These are phyloP conservation scores for Bubo bubo DNA, from an alignment of 2,113 vertebrate genomes.

Conservation along the genomic window DNA sequence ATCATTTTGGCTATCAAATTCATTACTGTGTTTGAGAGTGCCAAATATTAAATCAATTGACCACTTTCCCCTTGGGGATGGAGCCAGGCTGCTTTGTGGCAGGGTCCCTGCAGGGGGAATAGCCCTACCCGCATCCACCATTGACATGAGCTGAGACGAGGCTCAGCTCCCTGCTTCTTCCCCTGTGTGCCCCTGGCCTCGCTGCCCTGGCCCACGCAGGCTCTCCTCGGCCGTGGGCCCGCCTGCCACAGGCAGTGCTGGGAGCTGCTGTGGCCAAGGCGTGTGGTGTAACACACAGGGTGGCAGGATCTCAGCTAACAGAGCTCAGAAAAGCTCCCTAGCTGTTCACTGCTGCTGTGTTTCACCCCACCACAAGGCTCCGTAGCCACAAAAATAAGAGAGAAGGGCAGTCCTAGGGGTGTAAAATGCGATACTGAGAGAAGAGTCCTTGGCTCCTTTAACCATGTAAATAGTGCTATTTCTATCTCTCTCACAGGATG, in stretches of 20 bases:
- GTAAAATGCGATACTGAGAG: neutral
- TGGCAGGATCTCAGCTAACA: neutral
- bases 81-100: neutral
- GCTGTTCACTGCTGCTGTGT: neutral
- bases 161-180: neutral
- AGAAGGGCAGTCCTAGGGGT: neutral
- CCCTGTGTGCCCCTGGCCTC: accelerated
- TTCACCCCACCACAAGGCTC: neutral
- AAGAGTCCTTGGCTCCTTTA: neutral
- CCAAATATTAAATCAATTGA: neutral
- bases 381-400: neutral
- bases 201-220: accelerated
- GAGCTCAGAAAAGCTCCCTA: neutral
- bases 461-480: neutral
- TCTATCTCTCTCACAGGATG: neutral
- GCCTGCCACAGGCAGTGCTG: accelerated
- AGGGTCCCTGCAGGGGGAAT: neutral
- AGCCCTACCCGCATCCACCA: neutral
- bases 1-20: neutral
- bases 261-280: accelerated
- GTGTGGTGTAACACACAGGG: accelerated
- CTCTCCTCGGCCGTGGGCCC: neutral
- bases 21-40: neutral
- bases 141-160: accelerated
- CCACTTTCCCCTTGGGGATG: accelerated